Conservation (phyloP, 2,888 invertebrate genomes). For the Incurvaria masculella region DNA sequence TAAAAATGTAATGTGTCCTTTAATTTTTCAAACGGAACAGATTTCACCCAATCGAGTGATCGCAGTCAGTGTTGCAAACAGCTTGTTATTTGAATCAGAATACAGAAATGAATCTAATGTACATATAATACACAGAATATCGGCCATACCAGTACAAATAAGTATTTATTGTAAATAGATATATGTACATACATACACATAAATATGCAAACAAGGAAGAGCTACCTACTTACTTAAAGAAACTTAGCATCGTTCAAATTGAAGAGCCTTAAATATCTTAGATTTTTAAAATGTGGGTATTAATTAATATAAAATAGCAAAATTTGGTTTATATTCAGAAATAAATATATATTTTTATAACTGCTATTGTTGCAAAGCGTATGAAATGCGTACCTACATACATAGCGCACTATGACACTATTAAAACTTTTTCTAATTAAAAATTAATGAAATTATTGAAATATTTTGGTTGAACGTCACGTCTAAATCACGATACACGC, state of each 20-base stretch:
- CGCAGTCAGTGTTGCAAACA: no score
- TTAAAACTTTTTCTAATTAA: not conserved
- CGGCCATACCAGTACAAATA: constrained; percentile 51
- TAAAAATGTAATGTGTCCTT: no score
- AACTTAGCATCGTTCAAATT: constrained; percentile 29
- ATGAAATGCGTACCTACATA: constrained; percentile 54
- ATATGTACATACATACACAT: constrained; percentile 37
- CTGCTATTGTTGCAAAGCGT: constrained; percentile 55
- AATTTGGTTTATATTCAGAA: constrained; percentile 47
- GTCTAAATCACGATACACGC: no score
- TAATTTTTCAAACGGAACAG: no score
- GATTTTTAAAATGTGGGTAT: constrained; percentile 36
- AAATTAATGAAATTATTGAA: no score
- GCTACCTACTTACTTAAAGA: constrained; percentile 19
- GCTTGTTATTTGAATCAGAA: no score
- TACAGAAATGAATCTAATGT: no score
- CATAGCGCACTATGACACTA: not conserved
- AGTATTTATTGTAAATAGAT: constrained; percentile 39
- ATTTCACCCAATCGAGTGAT: no score
- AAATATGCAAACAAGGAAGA: constrained; percentile 35
- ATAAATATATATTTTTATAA: constrained; percentile 45
- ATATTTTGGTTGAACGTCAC: no score
- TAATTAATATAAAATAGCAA: constrained; percentile 19
- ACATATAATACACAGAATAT: constrained; percentile 35
- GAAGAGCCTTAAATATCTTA: constrained; percentile 54